These are phyloP conservation scores for Macrotrachela quadricornifera DNA, from an alignment of 1,140 invertebrate species.

Conservation along the genomic window DNA sequence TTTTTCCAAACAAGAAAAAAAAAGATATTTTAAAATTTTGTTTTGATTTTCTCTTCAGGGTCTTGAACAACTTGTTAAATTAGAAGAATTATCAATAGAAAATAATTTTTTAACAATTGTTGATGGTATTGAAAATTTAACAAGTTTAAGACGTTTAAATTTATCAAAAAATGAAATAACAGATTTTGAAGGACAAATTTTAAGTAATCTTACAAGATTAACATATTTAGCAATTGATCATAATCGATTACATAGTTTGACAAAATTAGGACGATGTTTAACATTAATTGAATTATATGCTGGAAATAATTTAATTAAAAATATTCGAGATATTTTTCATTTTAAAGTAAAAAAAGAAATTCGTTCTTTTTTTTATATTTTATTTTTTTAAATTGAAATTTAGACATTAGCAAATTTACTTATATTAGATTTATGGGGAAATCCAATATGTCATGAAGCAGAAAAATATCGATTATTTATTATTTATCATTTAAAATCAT, in stretches of 20 bases:
- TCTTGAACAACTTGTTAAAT: conserved; percentile 18
- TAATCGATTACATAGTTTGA: conserved; percentile 13
- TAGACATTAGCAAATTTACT: conserved; percentile 15
- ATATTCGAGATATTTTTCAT: conserved; percentile 24
- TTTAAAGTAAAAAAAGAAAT: conserved; percentile 27
- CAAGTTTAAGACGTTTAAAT: conserved; percentile 61
- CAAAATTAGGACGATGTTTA: conserved; percentile 11
- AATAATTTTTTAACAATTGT: conserved; percentile 64
- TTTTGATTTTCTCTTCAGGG: conserved; percentile 17
- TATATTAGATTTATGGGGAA: conserved; percentile 26
- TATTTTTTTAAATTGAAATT: too few relatives aligned
- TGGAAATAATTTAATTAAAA: conserved; percentile 23
- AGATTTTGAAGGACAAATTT: conserved; percentile 31
- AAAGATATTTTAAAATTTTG: too few relatives aligned
- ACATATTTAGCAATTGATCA: conserved; percentile 22
- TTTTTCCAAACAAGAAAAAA: too few relatives aligned
- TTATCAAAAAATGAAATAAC: conserved; percentile 57
- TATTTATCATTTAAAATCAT: conserved; percentile 25
- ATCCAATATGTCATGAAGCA: conserved; percentile 20
- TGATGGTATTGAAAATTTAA: conserved; percentile 55
- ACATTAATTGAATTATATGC: conserved; percentile 24
- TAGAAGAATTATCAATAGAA: conserved; percentile 51
- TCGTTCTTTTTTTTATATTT: too few relatives aligned
- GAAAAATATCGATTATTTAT: conserved; percentile 26
- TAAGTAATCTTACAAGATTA: conserved; percentile 15